Evolutionary conservation across 1,140 invertebrate genomes (phyloP), one percentile per base, ranked within the genome.

Genomic region (Brachionus manjavacas): DNA sequence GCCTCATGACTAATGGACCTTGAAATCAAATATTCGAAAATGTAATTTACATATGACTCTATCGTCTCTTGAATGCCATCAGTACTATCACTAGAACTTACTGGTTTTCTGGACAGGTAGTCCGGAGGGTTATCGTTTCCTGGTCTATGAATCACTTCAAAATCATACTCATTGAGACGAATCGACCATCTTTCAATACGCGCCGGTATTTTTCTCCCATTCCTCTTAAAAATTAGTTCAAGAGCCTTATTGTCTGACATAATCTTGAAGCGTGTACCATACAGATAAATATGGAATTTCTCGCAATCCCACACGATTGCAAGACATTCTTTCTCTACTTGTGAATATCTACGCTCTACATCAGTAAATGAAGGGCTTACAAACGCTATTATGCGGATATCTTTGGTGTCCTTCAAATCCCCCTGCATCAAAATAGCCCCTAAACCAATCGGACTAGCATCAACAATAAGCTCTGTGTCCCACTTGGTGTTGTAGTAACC

Each of bases 241-340:
- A 84, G 16, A 0, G 66, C 64, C 16, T 52, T 43, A 41, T 70
- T 25, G 46, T 84, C 81, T 2, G 64, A 49, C 4, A 25, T 9
- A 49, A 84, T 46, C 23, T 35, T 12, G 25, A 84, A 70, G 11
- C 46, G 49, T 6, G n/a, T 31, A 31, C 81, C 81, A 25, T 49
- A 23, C 16, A 84, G 2, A 74, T 84, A 84, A 8, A 31, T 7
- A 23, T 70, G 20, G 20, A 70, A 72, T 28, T 76, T 72, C 39
- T 74, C 41, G n/a, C 41, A 66, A 3, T n/a, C 66, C 23, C 39
- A 74, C 11, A 84, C 43, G 12, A 55, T 23, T 12, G 83, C 66
- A 4, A 74, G 39, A 3, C 60, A 86, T 85, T 89, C 87, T 79
- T 86, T 86, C 60, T 89, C 87, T 6, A 88, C 87, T 1, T 84